Evolutionary conservation across 2,888 invertebrate genomes (phyloP).

Genomic region (Polyommatus iphigenia): DNA sequence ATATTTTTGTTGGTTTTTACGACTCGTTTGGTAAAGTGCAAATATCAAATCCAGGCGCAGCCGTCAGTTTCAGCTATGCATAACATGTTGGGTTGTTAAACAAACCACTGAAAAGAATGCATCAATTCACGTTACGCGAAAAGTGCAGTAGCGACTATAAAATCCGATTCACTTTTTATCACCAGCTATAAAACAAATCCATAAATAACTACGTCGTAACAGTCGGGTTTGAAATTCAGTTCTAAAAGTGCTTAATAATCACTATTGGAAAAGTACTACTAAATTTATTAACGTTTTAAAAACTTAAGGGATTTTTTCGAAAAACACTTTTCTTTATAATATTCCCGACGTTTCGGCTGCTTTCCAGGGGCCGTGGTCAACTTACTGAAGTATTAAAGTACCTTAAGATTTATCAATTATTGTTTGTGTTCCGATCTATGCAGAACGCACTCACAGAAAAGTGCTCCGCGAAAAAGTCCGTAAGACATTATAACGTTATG

Average conservation of each 20-base stretch:
- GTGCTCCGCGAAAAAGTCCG: too few species aligned
- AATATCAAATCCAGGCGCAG: not conserved
- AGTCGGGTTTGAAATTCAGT: not conserved
- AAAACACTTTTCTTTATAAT: not conserved
- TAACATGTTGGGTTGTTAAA: not conserved
- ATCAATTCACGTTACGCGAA: not conserved
- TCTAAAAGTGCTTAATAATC: not conserved
- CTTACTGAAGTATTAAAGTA: too few species aligned
- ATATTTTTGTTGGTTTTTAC: too few species aligned
- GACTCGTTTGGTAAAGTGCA: not conserved
- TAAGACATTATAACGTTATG: too few species aligned
- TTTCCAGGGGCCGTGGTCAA: too few species aligned
- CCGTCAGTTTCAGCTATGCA: not conserved
- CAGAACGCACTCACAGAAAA: too few species aligned
- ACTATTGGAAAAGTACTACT: not conserved
- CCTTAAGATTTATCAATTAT: too few species aligned
- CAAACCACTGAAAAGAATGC: not conserved
- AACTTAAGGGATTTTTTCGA: not conserved
- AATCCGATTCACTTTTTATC: slow-evolving; percentile 3
- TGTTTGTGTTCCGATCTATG: too few species aligned
- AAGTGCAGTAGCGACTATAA: not conserved
- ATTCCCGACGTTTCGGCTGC: not conserved
- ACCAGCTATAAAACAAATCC: slow-evolving; percentile 17
- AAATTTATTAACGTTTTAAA: too few species aligned
- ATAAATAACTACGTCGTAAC: not conserved